phyloP scores from a whole-genome alignment of 2,113 vertebrate genomes.

The Amblyornis subalaris region DNA sequence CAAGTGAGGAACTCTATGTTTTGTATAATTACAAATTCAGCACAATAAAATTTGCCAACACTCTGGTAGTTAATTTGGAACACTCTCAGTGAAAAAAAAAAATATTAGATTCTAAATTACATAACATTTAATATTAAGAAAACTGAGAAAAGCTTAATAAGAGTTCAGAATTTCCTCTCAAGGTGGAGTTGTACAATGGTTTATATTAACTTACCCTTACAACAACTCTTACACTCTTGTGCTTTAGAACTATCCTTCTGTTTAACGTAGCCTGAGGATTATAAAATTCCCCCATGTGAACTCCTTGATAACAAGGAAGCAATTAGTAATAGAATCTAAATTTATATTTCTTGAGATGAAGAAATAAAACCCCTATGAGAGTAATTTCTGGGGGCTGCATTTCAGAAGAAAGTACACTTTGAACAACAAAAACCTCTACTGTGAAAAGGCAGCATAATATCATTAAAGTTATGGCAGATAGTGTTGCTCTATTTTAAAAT shows the following conservation, averaged over 20 bases:
- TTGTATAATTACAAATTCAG: neutral
- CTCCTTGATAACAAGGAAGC: slow-evolving; percentile 52
- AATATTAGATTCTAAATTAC: neutral
- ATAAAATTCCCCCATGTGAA: neutral
- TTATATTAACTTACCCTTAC: slow-evolving; percentile 19
- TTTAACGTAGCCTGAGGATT: slow-evolving; percentile 1
- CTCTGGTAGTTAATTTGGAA: neutral
- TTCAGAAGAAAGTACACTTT: neutral
- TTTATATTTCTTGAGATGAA: slow-evolving; percentile 30
- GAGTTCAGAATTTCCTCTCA: neutral
- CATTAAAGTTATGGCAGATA: neutral
- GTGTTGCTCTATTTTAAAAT: neutral
- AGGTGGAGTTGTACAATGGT: neutral
- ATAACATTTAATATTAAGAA: slow-evolving; percentile 4
- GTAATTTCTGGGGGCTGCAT: neutral
- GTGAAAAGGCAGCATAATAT: neutral
- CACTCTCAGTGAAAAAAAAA: neutral
- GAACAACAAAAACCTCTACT: neutral
- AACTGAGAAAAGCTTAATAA: slow-evolving; percentile 3
- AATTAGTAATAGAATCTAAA: slow-evolving; percentile 57
- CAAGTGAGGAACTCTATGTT: neutral
- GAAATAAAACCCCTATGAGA: slow-evolving; percentile 29
- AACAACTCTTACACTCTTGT: neutral
- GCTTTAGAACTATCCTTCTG: neutral
- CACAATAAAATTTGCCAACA: neutral